A percentile compares a stretch with the other conserved stretches of the same genome.
These are phyloP conservation scores for Scophthalmus maximus DNA, from an alignment of 2,113 vertebrate species.

Conservation along the genomic window DNA sequence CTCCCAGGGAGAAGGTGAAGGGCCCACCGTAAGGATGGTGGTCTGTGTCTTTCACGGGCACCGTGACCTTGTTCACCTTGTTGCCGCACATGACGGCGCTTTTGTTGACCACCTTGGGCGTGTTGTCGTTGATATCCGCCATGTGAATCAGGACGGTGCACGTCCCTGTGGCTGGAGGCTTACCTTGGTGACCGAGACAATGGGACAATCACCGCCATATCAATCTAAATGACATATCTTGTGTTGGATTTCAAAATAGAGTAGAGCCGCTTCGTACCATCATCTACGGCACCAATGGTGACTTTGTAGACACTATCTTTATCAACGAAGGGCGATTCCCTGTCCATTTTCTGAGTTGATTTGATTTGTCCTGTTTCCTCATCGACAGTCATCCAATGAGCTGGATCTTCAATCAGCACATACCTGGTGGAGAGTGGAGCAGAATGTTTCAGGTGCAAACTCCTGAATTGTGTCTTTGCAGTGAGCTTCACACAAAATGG, in stretches of 20 bases:
- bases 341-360: slow-evolving; percentile 78
- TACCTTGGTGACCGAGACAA: slow-evolving; percentile 67
- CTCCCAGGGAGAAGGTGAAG: slow-evolving; percentile 79
- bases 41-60: slow-evolving; percentile 73
- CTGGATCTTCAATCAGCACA: slow-evolving; percentile 75
- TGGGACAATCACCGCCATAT: not conserved
- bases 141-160: slow-evolving; percentile 80
- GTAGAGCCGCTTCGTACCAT: slow-evolving; percentile 74
- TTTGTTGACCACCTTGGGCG: slow-evolving; percentile 65
- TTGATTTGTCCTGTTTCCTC: slow-evolving; percentile 79
- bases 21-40: slow-evolving; percentile 75
- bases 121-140: slow-evolving; percentile 81
- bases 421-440: slow-evolving; percentile 69
- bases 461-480: not conserved
- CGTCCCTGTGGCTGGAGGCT: slow-evolving; percentile 78
- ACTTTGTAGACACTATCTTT: slow-evolving; percentile 76
- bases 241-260: not conserved
- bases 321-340: slow-evolving; percentile 81
- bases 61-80: slow-evolving; percentile 27
- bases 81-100: slow-evolving; percentile 75
- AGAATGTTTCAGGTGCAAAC: not conserved
- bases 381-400: slow-evolving; percentile 81
- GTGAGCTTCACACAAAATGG: too few relatives aligned
- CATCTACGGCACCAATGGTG: slow-evolving; percentile 74
- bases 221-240: not conserved